phyloP scores from a whole-genome alignment of 2,888 invertebrate genomes.

The Monoplex corrugatus region DNA sequence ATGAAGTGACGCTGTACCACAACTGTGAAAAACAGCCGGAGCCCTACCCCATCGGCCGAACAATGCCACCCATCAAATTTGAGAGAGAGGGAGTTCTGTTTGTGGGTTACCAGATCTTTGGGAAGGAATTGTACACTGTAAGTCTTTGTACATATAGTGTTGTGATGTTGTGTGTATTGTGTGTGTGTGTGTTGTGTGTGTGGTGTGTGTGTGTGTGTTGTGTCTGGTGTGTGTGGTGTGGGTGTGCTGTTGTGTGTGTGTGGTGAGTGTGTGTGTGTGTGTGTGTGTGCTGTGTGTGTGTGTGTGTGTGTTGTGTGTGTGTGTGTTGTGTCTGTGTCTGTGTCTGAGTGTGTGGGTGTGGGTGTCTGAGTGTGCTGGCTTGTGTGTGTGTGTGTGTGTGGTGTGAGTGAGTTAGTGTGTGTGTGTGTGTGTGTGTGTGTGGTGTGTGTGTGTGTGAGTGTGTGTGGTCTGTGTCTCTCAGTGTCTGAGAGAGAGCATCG shows the following conservation, averaged over 20 bases:
- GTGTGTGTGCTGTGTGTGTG: not conserved
- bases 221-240: too few relatives aligned
- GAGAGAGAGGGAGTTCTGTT: conserved; percentile 89
- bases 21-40: conserved; percentile 87
- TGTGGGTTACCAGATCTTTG: conserved; percentile 89
- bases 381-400: not conserved
- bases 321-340: not conserved
- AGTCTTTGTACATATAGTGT: conserved; percentile 34
- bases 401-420: not conserved
- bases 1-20: conserved; percentile 88
- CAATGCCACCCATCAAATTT: conserved; percentile 84
- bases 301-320: not conserved
- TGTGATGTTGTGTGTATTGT: not conserved
- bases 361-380: not conserved
- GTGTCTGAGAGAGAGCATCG: not conserved
- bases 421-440: not conserved
- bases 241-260: too few relatives aligned
- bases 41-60: conserved; percentile 85
- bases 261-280: not conserved
- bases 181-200: not conserved
- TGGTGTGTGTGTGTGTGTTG: too few relatives aligned
- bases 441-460: not conserved
- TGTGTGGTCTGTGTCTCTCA: not conserved
- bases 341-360: not conserved
- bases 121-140: conserved; percentile 82